Evolutionary conservation across 1,140 invertebrate species (phyloP).

Genomic region (Drosophila bipectinata): DNA sequence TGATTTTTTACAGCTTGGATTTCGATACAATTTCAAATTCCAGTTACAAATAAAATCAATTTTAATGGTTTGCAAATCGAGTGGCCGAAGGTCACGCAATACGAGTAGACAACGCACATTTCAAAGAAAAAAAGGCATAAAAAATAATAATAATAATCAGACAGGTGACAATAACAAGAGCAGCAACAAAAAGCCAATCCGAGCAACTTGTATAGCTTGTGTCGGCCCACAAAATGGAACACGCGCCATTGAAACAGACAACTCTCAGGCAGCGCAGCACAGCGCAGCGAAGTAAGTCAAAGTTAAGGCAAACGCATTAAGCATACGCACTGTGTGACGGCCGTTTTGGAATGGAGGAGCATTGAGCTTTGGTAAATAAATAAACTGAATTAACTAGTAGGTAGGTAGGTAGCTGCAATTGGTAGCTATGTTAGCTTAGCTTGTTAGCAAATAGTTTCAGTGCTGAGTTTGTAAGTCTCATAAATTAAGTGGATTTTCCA

Average conservation of each 20-base stretch:
- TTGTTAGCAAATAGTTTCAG: conserved; percentile 71
- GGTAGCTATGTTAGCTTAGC: conserved; percentile 59
- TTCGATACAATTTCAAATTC: conserved; percentile 68
- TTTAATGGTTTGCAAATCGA: conserved; percentile 75
- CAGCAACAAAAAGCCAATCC: conserved; percentile 37
- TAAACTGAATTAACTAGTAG: conserved; percentile 58
- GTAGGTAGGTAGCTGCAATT: conserved; percentile 43
- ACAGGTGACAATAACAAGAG: conserved; percentile 77
- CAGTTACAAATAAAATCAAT: conserved; percentile 41
- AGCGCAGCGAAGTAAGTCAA: conserved; percentile 26
- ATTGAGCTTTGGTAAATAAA: conserved; percentile 35
- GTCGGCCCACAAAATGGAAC: conserved; percentile 66
- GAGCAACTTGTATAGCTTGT: conserved; percentile 51
- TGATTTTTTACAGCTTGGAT: conserved; percentile 67
- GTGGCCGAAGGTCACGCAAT: conserved; percentile 57
- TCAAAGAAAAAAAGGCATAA: conserved; percentile 45
- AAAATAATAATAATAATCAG: conserved; percentile 68
- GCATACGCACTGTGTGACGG: conserved; percentile 68
- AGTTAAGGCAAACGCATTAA: conserved; percentile 59
- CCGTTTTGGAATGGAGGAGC: conserved; percentile 40
- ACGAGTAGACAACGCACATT: conserved; percentile 68
- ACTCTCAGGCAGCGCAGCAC: conserved; percentile 16
- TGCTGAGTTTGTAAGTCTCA: conserved; percentile 22
- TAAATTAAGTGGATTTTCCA: conserved; percentile 52
- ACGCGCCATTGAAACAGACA: conserved; percentile 54